Base-by-base conservation (phyloP, 2,888 invertebrate species). In the Lamellibrachia satsuma region DNA sequence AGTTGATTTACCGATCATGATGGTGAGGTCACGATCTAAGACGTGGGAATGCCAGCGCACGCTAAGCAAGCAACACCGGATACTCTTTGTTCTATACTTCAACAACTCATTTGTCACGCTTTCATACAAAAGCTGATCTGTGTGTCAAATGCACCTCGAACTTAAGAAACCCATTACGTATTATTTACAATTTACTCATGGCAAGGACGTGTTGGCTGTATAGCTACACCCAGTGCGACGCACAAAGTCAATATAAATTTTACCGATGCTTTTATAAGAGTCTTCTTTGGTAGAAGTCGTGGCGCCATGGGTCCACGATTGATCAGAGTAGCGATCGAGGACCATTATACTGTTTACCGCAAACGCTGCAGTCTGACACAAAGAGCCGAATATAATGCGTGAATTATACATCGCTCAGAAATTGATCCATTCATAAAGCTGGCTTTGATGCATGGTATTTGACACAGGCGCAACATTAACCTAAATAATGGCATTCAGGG, bases 311-410 rank as follows among this genome's bases (percentile, higher is more conserved):
- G 6, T n/a, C 75, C 15, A 75, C 6, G 75, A 75, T 75, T 75
- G 75, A 75, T 75, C 75, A 22, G 75, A 22, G 75, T 75, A 11
- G 22, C n/a, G 15, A 22, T 4, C 75, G n/a, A n/a, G 15, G 15
- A 15, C 75, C 75, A 22, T 75, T 22, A 22, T 22, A n/a, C 3
- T 75, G 75, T 75, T 75, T 75, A 75, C 75, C 75, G 75, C 6
- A 75, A 75, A 22, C 75, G 6, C 75, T 75, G 75, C 75, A 15
- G 75, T 75, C 75, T 75, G 75, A n/a, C 75, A 75, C 15, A 22
- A n/a, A 15, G 75, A 75, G 75, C 75, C 75, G 75, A 75, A 75
- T 75, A 75, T 75, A 75, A 75, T 75, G 75, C 75, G n/a, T 75
- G 75, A 75, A 75, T 75, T 75, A 75, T 75, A 75, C 22, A 75